Conservation (phyloP, 1,140 invertebrate species). For the Drosophila sproati region DNA sequence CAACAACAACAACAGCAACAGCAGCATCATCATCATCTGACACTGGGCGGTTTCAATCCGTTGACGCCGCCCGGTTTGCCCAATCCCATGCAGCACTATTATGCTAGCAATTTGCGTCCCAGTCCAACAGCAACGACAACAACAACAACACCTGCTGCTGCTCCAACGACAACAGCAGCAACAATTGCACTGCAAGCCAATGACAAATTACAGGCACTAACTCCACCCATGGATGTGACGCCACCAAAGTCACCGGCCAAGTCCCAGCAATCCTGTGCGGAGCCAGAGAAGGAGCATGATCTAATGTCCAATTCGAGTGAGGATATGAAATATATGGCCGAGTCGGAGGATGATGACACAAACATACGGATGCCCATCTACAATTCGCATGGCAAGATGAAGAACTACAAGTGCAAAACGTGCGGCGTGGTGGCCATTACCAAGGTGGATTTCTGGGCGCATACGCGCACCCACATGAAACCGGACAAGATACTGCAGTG, state of each 20-base stretch:
- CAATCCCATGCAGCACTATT: slow-evolving; percentile 82
- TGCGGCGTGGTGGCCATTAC: slow-evolving; percentile 93
- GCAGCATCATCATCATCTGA: slow-evolving; percentile 68
- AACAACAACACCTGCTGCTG: slow-evolving; percentile 17
- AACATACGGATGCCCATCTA: slow-evolving; percentile 88
- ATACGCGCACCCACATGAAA: slow-evolving; percentile 95
- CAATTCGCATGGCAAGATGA: slow-evolving; percentile 93
- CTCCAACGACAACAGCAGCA: slow-evolving; percentile 8
- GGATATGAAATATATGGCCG: slow-evolving; percentile 84
- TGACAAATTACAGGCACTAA: slow-evolving; percentile 70
- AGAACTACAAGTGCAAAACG: slow-evolving; percentile 96
- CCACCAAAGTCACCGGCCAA: slow-evolving; percentile 87
- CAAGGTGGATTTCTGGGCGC: slow-evolving; percentile 97
- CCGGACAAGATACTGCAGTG: slow-evolving; percentile 96
- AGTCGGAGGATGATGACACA: slow-evolving; percentile 88
- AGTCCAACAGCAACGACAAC: slow-evolving; percentile 52
- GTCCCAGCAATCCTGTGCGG: slow-evolving; percentile 84
- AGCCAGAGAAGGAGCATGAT: slow-evolving; percentile 81
- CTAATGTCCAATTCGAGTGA: slow-evolving; percentile 85
- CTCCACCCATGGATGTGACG: slow-evolving; percentile 84
- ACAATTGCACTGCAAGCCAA: slow-evolving; percentile 25
- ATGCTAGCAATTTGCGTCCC: slow-evolving; percentile 84
- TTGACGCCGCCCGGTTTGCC: slow-evolving; percentile 85
- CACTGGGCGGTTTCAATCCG: slow-evolving; percentile 83
- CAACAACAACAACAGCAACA: slow-evolving; percentile 59